Conservation (phyloP, 92 coral and sea anemone species). For the Paragorgia papillata region DNA sequence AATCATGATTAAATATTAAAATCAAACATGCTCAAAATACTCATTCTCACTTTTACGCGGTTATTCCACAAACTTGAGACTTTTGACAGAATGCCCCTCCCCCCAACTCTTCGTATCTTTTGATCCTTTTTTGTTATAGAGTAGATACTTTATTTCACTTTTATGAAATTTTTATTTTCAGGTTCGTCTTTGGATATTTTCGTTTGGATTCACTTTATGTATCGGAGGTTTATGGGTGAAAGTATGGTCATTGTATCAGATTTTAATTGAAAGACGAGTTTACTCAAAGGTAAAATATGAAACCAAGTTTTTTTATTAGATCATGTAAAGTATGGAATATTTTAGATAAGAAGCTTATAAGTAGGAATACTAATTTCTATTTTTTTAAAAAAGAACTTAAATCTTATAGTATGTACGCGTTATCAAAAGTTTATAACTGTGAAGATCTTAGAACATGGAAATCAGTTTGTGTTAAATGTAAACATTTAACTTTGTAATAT, state of each 20-base stretch:
- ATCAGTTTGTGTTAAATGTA: too few relatives aligned
- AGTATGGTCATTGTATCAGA: conserved; percentile 91
- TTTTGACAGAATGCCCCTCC: too few relatives aligned
- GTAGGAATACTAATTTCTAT: too few relatives aligned
- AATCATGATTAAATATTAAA: not conserved
- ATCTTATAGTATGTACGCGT: too few relatives aligned
- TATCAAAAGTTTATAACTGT: too few relatives aligned
- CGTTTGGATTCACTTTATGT: conserved; percentile 85
- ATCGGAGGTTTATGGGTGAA: conserved; percentile 90
- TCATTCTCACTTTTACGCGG: too few relatives aligned
- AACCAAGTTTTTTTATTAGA: not conserved
- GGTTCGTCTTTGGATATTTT: conserved; percentile 99
- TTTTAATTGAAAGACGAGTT: conserved; percentile 72
- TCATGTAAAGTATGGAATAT: too few relatives aligned
- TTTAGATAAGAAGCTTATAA: too few relatives aligned
- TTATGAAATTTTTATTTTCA: conserved; percentile 26
- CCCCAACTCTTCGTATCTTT: too few relatives aligned
- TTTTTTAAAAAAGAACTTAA: not conserved
- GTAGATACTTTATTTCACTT: not conserved
- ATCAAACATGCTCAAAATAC: not conserved
- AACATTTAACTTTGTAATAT: too few relatives aligned
- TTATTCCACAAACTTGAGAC: too few relatives aligned
- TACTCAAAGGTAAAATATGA: conserved; percentile 36
- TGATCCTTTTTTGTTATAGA: not conserved
- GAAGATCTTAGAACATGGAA: too few relatives aligned